Percentiles rank a stretch among this genome's conserved stretches.
phyloP scores from a whole-genome alignment of 2,888 invertebrate genomes.

The Eristalis arbustorum region DNA sequence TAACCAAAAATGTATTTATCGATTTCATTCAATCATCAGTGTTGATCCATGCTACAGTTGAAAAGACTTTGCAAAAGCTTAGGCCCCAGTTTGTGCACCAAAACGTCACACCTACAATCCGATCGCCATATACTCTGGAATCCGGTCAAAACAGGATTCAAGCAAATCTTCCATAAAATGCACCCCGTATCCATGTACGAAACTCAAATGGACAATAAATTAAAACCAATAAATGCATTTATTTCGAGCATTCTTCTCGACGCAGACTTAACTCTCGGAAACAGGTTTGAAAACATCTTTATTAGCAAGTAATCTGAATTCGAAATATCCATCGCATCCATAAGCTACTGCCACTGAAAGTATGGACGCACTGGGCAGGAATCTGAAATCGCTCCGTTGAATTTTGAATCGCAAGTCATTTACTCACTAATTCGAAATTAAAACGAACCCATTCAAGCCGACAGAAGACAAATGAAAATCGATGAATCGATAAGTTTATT shows the following conservation, averaged over 20 bases:
- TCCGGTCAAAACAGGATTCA: neutral
- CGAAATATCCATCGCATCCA: neutral
- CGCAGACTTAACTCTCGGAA: neutral
- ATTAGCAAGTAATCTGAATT: conserved; percentile 9
- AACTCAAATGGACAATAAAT: conserved; percentile 11
- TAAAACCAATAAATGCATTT: conserved; percentile 30
- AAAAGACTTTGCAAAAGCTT: neutral
- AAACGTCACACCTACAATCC: neutral
- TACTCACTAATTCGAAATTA: neutral
- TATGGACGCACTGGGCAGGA: neutral
- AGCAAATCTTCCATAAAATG: neutral
- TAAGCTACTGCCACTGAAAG: neutral
- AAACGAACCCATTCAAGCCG: neutral
- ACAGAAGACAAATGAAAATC: neutral
- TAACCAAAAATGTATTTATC: neutral
- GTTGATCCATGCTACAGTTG: no score
- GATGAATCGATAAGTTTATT: conserved; percentile 15
- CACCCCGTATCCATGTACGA: neutral
- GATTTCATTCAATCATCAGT: no score
- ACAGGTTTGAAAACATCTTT: conserved; percentile 29
- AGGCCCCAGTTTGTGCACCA: neutral
- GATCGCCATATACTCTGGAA: neutral
- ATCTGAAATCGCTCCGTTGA: neutral
- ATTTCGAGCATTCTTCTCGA: neutral
- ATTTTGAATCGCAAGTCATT: conserved; percentile 17